These are phyloP conservation scores for Corapipo altera DNA, from an alignment of 2,113 vertebrate genomes.

Conservation along the genomic window DNA sequence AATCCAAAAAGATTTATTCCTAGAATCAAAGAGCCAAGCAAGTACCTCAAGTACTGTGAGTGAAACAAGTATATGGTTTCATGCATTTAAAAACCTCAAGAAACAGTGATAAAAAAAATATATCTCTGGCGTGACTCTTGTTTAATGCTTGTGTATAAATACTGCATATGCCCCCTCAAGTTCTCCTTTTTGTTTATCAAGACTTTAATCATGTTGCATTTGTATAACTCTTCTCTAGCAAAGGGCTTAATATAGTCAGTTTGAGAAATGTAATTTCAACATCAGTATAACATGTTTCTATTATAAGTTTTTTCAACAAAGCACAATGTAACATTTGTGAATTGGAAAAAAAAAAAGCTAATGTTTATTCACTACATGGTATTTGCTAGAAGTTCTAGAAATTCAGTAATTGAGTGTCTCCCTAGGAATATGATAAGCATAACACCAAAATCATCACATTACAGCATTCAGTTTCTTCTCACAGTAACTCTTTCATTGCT, in stretches of 20 bases:
- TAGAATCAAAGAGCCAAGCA: neutral
- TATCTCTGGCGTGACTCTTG: neutral
- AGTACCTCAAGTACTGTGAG: neutral
- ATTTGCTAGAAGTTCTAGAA: constrained; percentile 33
- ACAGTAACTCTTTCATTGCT: neutral
- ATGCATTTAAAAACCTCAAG: neutral
- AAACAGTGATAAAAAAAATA: neutral
- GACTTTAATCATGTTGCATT: constrained; percentile 29
- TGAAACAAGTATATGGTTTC: neutral
- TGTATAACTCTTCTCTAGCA: constrained; percentile 18
- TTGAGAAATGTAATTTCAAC: constrained; percentile 24
- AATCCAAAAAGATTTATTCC: neutral
- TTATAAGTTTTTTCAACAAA: constrained; percentile 36
- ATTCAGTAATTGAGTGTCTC: neutral
- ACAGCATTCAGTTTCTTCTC: neutral
- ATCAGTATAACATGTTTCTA: constrained; percentile 16
- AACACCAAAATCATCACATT: neutral
- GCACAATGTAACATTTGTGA: neutral
- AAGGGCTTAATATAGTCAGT: constrained; percentile 23
- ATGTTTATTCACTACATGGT: constrained; percentile 37
- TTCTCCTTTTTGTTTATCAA: constrained; percentile 18
- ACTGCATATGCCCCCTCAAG: neutral
- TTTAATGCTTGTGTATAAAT: constrained; percentile 34
- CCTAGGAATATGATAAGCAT: neutral
- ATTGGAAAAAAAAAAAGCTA: neutral